Conservation (phyloP, 2,888 invertebrate genomes). For the Hirtodrosophila duncani region DNA sequence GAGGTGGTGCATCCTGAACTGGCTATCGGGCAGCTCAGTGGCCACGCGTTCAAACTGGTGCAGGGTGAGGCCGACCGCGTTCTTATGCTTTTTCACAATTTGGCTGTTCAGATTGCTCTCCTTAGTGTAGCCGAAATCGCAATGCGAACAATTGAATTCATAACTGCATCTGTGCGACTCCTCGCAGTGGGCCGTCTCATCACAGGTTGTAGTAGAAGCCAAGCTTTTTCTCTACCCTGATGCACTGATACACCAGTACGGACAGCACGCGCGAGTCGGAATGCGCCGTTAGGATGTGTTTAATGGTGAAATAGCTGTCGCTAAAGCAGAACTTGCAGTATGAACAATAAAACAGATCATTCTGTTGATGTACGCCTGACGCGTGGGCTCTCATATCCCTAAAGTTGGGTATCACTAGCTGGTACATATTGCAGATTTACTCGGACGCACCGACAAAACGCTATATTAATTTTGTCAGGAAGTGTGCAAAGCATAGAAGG, state of each 20-base stretch:
- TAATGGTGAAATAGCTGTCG: not conserved
- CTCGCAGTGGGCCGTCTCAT: constrained; percentile 11
- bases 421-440: constrained; percentile 44
- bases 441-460: not conserved
- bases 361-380: constrained; percentile 3
- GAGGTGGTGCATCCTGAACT: too few relatives aligned
- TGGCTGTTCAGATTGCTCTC: constrained; percentile 50
- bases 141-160: constrained; percentile 86
- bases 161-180: constrained; percentile 81
- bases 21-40: constrained; percentile 28
- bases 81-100: constrained; percentile 23
- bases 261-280: constrained; percentile 10
- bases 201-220: constrained; percentile 53
- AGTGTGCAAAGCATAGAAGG: not conserved
- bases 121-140: constrained; percentile 79
- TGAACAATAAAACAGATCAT: constrained; percentile 13
- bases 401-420: not conserved
- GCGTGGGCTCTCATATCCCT: not conserved
- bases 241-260: constrained; percentile 13
- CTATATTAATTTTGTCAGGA: not conserved
- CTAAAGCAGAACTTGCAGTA: constrained; percentile 6
- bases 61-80: constrained; percentile 79
- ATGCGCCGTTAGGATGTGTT: constrained; percentile 27
- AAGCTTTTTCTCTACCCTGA: constrained; percentile 34
- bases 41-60: constrained; percentile 75